Percentiles rank a stretch among this genome's conserved stretches.
These are phyloP conservation scores for Morpho deidamia DNA, from an alignment of 2,888 invertebrate species.

Conservation along the genomic window DNA sequence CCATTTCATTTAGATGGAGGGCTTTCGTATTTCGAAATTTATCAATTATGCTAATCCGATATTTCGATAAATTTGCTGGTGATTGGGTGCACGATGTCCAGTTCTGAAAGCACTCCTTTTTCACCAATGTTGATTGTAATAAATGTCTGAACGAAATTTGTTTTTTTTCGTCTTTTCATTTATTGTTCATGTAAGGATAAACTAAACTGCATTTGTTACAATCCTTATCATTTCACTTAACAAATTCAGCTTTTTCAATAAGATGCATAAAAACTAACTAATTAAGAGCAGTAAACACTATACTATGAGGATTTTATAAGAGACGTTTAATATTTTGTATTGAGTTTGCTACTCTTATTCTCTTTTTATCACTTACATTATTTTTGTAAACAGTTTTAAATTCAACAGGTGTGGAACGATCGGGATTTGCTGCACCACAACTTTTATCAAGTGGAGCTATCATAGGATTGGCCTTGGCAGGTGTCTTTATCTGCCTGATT, in stretches of 20 bases:
- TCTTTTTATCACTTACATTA: neutral
- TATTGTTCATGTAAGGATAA: too few relatives aligned
- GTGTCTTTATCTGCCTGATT: slow-evolving; percentile 87
- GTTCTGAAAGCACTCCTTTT: slow-evolving; percentile 69
- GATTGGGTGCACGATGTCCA: slow-evolving; percentile 73
- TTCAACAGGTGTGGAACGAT: slow-evolving; percentile 64
- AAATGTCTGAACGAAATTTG: slow-evolving; percentile 34
- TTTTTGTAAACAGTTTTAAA: slow-evolving; percentile 29
- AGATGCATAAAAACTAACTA: slow-evolving; percentile 68
- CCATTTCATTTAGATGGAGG: slow-evolving; percentile 73
- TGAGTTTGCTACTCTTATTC: slow-evolving; percentile 51
- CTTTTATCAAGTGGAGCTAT: slow-evolving; percentile 86
- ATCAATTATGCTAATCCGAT: slow-evolving; percentile 19
- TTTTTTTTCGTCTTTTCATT: too few relatives aligned
- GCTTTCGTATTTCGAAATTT: slow-evolving; percentile 53
- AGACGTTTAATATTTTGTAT: neutral
- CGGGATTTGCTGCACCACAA: slow-evolving; percentile 70
- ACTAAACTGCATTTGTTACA: slow-evolving; percentile 54
- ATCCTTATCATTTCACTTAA: slow-evolving; percentile 64
- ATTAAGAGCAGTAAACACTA: slow-evolving; percentile 53
- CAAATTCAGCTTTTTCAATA: slow-evolving; percentile 62
- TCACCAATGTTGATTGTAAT: slow-evolving; percentile 61
- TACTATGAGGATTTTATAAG: slow-evolving; percentile 15
- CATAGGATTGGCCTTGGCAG: slow-evolving; percentile 90
- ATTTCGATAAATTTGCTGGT: slow-evolving; percentile 40